These are phyloP conservation scores for Corythoichthys intestinalis DNA, from an alignment of 2,113 vertebrate genomes.

Conservation along the genomic window DNA sequence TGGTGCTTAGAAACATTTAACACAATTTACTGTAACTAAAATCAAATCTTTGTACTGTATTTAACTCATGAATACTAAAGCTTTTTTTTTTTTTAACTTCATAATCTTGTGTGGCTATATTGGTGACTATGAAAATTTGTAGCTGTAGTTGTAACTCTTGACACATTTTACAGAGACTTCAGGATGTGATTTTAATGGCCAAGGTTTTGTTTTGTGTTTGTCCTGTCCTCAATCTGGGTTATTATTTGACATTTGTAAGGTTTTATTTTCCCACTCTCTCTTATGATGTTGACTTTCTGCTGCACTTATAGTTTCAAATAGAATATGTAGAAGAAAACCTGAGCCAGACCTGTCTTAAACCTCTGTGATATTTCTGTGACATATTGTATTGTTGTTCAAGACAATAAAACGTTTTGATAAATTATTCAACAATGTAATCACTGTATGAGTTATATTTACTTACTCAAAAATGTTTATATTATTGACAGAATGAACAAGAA, in stretches of 20 bases:
- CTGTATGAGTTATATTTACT: background rate
- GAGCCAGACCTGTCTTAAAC: slow-evolving; percentile 80
- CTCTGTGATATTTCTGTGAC: slow-evolving; percentile 77
- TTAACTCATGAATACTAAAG: slow-evolving; percentile 44
- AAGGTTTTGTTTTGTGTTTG: slow-evolving; percentile 40
- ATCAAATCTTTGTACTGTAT: slow-evolving; percentile 79
- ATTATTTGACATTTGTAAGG: slow-evolving; percentile 61
- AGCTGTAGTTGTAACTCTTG: slow-evolving; percentile 65
- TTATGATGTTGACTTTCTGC: slow-evolving; percentile 60
- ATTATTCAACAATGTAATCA: slow-evolving; percentile 40
- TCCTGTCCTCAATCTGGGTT: slow-evolving; percentile 52
- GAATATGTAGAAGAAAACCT: slow-evolving; percentile 67
- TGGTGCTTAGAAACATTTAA: slow-evolving; percentile 75
- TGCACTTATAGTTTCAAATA: slow-evolving; percentile 71
- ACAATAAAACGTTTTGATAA: slow-evolving; percentile 78
- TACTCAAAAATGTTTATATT: no score
- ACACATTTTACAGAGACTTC: slow-evolving; percentile 63
- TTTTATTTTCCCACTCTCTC: slow-evolving; percentile 18
- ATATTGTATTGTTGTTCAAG: slow-evolving; percentile 73
- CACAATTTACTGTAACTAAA: slow-evolving; percentile 62
- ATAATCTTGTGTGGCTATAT: slow-evolving; percentile 60
- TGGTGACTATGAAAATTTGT: slow-evolving; percentile 67
- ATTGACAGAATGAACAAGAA: background rate
- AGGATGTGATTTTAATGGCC: slow-evolving; percentile 56
- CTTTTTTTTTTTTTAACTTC: slow-evolving; percentile 46